phyloP scores from a whole-genome alignment of 2,113 vertebrate species.

The Suncus etruscus region DNA sequence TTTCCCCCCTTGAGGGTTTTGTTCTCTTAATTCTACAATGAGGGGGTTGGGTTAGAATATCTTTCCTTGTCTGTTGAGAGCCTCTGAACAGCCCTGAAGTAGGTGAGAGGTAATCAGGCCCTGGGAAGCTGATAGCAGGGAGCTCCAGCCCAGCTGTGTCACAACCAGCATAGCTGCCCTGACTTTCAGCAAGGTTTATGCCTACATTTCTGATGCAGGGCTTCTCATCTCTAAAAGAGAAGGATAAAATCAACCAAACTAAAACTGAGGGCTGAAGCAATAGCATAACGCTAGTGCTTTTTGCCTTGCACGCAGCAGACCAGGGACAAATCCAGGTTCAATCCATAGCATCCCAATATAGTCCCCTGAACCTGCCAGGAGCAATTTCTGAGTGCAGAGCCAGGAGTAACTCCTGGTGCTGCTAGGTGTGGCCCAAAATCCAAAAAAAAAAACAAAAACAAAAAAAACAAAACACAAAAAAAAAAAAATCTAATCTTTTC shows the following conservation, averaged over 20 bases:
- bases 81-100: not conserved
- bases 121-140: not conserved
- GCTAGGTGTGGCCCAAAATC: too few species aligned
- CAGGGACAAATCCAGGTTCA: too few species aligned
- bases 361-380: too few species aligned
- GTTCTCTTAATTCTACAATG: not conserved
- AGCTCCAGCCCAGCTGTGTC: not conserved
- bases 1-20: conserved; percentile 14
- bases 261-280: too few species aligned
- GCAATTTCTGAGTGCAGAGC: too few species aligned
- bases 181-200: not conserved
- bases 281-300: too few species aligned
- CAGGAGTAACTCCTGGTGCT: too few species aligned
- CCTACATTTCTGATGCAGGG: not conserved
- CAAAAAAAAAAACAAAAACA: too few species aligned
- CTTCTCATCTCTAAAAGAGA: not conserved
- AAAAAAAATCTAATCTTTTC: not conserved
- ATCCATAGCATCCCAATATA: too few species aligned
- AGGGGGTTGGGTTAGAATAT: not conserved
- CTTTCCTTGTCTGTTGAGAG: not conserved
- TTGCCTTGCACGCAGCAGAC: too few species aligned
- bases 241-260: too few species aligned
- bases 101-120: not conserved
- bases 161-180: not conserved
- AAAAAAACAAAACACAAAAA: too few species aligned